Conservation (phyloP, 2,797 vertebrate genomes). For the Heterohyrax brucei region DNA sequence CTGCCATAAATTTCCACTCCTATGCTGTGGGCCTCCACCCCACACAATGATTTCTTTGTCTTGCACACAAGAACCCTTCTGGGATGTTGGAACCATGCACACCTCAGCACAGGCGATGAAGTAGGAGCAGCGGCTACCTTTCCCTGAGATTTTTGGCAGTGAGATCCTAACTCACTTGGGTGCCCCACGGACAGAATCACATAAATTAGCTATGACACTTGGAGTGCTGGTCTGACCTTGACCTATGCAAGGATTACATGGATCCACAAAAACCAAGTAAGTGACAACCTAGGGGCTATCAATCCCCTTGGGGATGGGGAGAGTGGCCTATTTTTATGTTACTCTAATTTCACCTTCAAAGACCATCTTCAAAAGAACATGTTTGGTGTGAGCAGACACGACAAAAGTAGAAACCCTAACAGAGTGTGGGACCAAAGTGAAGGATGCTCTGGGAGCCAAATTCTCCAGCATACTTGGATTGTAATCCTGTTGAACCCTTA, state of each 20-base stretch:
- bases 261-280: not conserved
- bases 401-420: not conserved
- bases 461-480: not conserved
- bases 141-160: not conserved
- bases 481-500: not conserved
- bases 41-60: not conserved
- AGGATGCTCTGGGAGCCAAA: not conserved
- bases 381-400: not conserved
- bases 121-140: not conserved
- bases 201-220: no score
- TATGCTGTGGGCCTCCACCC: not conserved
- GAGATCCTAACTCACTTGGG: not conserved
- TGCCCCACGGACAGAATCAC: not conserved
- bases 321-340: not conserved
- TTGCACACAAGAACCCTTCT: not conserved
- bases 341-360: not conserved
- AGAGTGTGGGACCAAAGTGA: not conserved
- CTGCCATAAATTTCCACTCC: not conserved
- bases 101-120: not conserved
- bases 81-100: no score
- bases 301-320: not conserved
- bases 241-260: no score
- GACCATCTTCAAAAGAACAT: not conserved
- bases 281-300: not conserved
- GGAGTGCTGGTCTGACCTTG: not conserved